These are phyloP conservation scores for Eulimnadia texana DNA, from an alignment of 1,140 invertebrate species.

Conservation along the genomic window DNA sequence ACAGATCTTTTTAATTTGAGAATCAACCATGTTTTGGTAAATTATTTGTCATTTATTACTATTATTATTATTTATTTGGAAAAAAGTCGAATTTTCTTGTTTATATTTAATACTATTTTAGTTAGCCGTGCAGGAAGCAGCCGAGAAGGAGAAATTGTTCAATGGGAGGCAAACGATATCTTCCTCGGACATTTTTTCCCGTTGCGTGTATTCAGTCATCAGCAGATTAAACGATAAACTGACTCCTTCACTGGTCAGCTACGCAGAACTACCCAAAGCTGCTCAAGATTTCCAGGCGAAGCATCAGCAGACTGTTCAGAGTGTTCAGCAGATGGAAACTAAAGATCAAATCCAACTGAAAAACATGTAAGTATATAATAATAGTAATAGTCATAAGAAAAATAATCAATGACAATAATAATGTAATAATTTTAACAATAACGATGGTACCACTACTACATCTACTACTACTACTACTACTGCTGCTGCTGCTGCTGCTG, in stretches of 20 bases:
- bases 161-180: background rate
- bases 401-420: too few species aligned
- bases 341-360: background rate
- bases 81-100: background rate
- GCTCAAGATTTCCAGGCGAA: background rate
- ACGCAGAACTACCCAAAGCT: background rate
- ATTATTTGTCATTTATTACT: too few species aligned
- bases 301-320: background rate
- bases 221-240: background rate
- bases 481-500: too few species aligned
- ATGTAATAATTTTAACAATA: too few species aligned
- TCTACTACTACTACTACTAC: too few species aligned
- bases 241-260: background rate
- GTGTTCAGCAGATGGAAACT: background rate
- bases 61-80: too few species aligned
- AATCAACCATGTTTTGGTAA: too few species aligned
- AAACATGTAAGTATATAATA: background rate
- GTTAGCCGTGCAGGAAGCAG: background rate
- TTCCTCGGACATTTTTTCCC: background rate
- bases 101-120: background rate
- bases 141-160: background rate
- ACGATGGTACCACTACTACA: too few species aligned
- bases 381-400: too few species aligned
- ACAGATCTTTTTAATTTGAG: too few species aligned
- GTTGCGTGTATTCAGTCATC: background rate